Base-by-base conservation (phyloP, 2,113 vertebrate genomes). In the Myotis yumanensis region DNA sequence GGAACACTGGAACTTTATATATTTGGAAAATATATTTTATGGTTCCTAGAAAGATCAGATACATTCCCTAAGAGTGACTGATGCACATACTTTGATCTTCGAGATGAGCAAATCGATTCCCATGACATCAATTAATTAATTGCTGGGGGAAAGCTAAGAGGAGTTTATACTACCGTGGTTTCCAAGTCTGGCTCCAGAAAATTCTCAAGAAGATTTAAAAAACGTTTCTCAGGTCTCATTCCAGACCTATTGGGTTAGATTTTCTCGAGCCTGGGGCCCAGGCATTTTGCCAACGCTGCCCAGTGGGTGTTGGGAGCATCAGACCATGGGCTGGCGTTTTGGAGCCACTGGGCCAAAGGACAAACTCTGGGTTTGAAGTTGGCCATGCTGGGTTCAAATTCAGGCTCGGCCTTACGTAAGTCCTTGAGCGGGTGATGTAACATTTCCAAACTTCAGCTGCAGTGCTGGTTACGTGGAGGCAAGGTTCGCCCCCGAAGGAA, bases 21-120 rank as follows among this genome's bases (percentile, higher is more conserved):
- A 59, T 28, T 75, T 66, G 80, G 37, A 84, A 81, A 90, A 85
- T 69, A 37, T 23, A 72, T 52, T 80, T 90, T 52, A 32, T 20
- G 5, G n/a, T 86, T 80, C 16, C 69, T 76, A 87, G 89, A 86
- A 82, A 87, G 69, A 87, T 79, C 81, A 87, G 12, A 62, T 79
- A 77, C 17, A 54, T 75, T 43, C 25, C 37, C 11, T 48, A 77
- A 51, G 52, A 86, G 7, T 62, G 18, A 84, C 51, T 62, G 37
- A 40, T 48, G 9, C 4, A 64, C 82, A 28, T 14, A 54, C 30
- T 89, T 91, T 77, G 28, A 89, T 83, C 94, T 92, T 11, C 3
- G 35, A 85, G 54, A 66, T 68, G 77, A 88, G 11, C 57, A 71
- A 88, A 81, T 52, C 12, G 57, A 46, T 76, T 84, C 90, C 32